Evolutionary conservation across 2,113 vertebrate species (phyloP), one percentile per base, ranked within the genome.

Genomic region (Ctenomys sociabilis): DNA sequence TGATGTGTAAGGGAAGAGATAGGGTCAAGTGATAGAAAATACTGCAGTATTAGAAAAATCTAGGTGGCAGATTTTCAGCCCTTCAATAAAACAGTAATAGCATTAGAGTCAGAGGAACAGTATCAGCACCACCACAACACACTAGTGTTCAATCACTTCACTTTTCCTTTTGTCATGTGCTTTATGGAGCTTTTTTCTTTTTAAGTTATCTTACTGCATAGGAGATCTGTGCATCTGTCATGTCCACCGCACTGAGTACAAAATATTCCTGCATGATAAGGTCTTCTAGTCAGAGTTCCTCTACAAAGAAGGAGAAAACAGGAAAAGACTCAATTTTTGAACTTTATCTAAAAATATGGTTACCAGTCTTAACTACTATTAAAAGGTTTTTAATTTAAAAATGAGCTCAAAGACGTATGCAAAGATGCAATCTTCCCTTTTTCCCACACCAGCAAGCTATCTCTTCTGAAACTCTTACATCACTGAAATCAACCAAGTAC

Each of bases 141-240:
- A 43, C 22, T 21, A 93, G 26, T 30, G 22, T 78, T 88, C 40
- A 77, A 72, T 16, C 40, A 83, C 5, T 66, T 88, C 22, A 40
- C 61, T 54, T 83, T 85, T 49, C 68, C 85, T 52, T 2, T 49
- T 32, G 11, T 88, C 40, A 21, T 80, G 64, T 66, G 11, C 24
- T 82, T 88, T 68, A 88, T 7, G 16, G 16, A 4, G 78, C 68
- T 73, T 91, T 92, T 95, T 93, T 6, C 80, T 8, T 32, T 90
- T 91, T 57, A 84, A 92, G 12, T 82, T 88, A 83, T 95, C 97
- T 98, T 98, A 98, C 97, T 97, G 97, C 97, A 98, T 91, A 97
- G 94, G 85, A 81, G 68, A 72, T 98, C 97, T 93, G 96, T 96
- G 89, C 97, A 98, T 84, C n/a, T 96, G 94, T 98, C 97, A 11